phyloP scores from a whole-genome alignment of 2,797 vertebrate genomes.

The Crenuchus spilurus region DNA sequence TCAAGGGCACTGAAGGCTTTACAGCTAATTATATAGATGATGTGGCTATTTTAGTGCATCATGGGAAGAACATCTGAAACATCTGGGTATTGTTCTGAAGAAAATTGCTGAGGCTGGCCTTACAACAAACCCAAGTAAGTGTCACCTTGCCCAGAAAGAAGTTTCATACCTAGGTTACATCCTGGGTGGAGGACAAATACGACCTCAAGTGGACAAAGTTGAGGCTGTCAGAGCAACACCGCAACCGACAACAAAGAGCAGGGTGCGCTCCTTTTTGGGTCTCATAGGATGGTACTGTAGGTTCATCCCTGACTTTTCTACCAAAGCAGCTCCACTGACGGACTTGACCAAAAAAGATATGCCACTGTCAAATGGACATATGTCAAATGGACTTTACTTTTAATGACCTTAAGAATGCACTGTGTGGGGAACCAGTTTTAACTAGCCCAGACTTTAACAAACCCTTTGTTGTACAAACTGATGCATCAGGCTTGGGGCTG shows the following conservation, averaged over 20 bases:
- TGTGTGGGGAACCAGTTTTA: too few relatives aligned
- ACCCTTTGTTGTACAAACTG: background rate
- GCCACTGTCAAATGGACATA: background rate
- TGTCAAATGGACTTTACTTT: background rate
- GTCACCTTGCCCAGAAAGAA: background rate
- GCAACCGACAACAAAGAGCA: background rate
- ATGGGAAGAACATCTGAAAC: background rate
- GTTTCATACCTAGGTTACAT: too few relatives aligned
- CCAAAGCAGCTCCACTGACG: too few relatives aligned
- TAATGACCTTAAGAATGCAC: too few relatives aligned
- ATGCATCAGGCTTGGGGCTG: too few relatives aligned
- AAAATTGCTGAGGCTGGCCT: background rate
- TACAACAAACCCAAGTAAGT: background rate
- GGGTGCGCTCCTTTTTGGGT: background rate
- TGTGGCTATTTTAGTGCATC: background rate
- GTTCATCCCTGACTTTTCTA: background rate
- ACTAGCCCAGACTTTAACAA: background rate
- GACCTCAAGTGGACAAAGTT: too few relatives aligned
- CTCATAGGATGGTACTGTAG: background rate
- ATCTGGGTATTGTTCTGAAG: background rate
- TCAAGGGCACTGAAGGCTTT: background rate
- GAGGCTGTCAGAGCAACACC: background rate
- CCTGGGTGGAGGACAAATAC: too few relatives aligned
- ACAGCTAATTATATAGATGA: background rate
- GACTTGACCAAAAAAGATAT: background rate